Percentiles rank a stretch among this genome's conserved stretches.
Evolutionary conservation across 2,113 vertebrate species (phyloP).

Genomic region (Hydrolagus affinis): DNA sequence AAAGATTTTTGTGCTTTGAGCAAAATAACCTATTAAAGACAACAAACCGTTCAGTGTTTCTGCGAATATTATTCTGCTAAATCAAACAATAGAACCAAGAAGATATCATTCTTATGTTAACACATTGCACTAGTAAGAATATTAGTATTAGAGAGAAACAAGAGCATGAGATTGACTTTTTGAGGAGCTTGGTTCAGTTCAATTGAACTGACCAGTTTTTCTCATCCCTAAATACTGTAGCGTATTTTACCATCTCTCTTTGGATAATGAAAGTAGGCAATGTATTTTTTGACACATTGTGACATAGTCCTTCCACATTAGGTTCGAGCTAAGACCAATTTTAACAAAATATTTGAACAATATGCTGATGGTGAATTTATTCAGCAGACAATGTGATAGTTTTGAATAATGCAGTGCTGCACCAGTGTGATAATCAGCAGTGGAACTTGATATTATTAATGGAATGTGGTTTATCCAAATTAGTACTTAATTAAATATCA

Average conservation of each 20-base stretch:
- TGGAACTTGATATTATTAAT: neutral
- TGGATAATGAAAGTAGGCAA: neutral
- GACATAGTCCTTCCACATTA: neutral
- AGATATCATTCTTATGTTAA: neutral
- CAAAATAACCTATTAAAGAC: neutral
- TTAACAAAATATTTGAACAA: neutral
- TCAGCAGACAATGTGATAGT: neutral
- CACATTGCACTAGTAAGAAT: neutral
- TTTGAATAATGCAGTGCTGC: neutral
- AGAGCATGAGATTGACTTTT: neutral
- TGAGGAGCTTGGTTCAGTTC: neutral
- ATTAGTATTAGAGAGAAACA: neutral
- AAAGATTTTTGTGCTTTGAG: neutral
- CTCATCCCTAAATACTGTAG: neutral
- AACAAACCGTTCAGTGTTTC: neutral
- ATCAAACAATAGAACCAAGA: neutral
- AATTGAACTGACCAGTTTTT: neutral
- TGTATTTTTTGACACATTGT: neutral
- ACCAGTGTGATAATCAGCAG: neutral
- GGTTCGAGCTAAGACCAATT: neutral
- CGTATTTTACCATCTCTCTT: neutral
- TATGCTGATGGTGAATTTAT: neutral
- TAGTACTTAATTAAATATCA: neutral
- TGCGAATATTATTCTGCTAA: neutral
- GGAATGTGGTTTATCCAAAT: neutral